Percentiles rank a stretch among this genome's conserved stretches.
Conservation (phyloP, 2,797 vertebrate genomes). For the Halcyon leucocephala region DNA sequence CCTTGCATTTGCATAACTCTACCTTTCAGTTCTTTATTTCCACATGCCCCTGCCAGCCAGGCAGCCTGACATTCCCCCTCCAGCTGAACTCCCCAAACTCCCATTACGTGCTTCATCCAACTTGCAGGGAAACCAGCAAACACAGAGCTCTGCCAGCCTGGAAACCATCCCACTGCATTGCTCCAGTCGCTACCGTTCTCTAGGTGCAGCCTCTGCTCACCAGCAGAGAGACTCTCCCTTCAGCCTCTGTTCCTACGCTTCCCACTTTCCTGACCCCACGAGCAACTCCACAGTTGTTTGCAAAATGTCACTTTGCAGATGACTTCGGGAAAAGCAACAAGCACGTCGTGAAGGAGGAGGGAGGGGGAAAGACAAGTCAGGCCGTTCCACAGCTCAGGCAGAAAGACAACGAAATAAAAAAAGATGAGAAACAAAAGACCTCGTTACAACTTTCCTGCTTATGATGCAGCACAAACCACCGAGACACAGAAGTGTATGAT, state of each 20-base stretch:
- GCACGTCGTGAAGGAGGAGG: background rate
- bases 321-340: background rate
- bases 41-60: background rate
- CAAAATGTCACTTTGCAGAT: background rate
- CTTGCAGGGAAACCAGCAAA: background rate
- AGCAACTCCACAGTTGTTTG: background rate
- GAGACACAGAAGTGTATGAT: background rate
- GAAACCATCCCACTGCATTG: background rate
- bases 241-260: background rate
- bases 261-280: background rate
- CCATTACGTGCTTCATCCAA: background rate
- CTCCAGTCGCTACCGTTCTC: background rate
- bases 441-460: background rate
- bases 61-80: background rate
- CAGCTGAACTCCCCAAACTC: background rate
- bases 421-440: background rate
- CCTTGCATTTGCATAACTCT: background rate
- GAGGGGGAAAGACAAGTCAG: background rate
- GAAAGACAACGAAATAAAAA: background rate
- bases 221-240: background rate
- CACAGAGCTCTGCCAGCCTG: background rate
- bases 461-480: background rate
- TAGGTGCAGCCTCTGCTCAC: background rate
- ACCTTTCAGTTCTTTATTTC: slow-evolving; percentile 1
- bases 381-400: background rate